Conservation (phyloP, 2,888 invertebrate genomes). For the Agonopterix alstromeriana region DNA sequence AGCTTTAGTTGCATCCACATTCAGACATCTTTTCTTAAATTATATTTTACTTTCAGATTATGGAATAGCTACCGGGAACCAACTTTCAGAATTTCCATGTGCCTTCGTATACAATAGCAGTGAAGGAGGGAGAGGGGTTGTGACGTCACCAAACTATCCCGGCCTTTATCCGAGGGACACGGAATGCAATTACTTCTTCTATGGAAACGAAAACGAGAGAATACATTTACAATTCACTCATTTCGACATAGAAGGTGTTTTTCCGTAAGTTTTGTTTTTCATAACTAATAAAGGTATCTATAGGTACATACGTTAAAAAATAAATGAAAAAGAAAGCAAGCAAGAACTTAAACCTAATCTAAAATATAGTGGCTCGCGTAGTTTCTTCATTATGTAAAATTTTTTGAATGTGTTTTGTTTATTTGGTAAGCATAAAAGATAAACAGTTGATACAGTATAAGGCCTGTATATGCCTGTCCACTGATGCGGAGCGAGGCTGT, state of each 20-base stretch:
- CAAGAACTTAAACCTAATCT: not conserved
- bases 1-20: too few relatives aligned
- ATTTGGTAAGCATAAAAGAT: too few relatives aligned
- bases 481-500: too few relatives aligned
- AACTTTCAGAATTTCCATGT: slow-evolving; percentile 86
- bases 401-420: too few relatives aligned
- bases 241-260: slow-evolving; percentile 96
- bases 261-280: slow-evolving; percentile 83
- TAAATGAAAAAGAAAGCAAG: not conserved
- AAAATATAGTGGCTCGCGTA: too few relatives aligned
- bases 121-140: slow-evolving; percentile 83
- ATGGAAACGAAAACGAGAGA: slow-evolving; percentile 85
- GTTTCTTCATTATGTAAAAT: too few relatives aligned
- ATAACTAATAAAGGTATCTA: not conserved
- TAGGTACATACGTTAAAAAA: not conserved
- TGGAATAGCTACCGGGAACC: slow-evolving; percentile 88
- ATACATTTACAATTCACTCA: slow-evolving; percentile 90
- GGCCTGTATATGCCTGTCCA: too few relatives aligned
- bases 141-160: slow-evolving; percentile 93
- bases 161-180: slow-evolving; percentile 93
- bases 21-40: too few relatives aligned
- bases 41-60: slow-evolving; percentile 80
- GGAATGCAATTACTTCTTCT: slow-evolving; percentile 94
- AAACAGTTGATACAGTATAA: too few relatives aligned
- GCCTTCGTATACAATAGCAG: slow-evolving; percentile 93